Percentiles rank a stretch among this genome's conserved stretches.
phyloP scores from a whole-genome alignment of 1,140 invertebrate genomes.

The Panulirus ornatus region DNA sequence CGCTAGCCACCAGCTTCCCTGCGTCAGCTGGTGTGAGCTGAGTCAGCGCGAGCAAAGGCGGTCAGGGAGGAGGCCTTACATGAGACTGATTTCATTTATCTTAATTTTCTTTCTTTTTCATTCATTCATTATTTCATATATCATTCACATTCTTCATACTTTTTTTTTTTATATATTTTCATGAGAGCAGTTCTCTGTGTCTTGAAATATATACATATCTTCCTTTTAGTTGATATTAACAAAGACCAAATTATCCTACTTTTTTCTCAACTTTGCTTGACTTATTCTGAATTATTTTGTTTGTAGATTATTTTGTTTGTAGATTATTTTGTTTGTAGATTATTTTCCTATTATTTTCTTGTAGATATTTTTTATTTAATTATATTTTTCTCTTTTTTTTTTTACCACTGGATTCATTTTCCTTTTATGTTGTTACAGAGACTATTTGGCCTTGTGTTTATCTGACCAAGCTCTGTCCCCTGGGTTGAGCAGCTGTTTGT shows the following conservation, averaged over 20 bases:
- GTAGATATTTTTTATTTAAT: not conserved
- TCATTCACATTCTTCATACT: too few relatives aligned
- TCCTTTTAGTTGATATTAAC: too few relatives aligned
- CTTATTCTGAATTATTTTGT: too few relatives aligned
- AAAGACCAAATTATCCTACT: too few relatives aligned
- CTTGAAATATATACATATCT: too few relatives aligned
- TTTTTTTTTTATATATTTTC: not conserved
- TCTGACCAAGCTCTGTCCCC: constrained; percentile 17
- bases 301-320: too few relatives aligned
- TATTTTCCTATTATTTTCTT: not conserved
- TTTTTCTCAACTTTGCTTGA: too few relatives aligned
- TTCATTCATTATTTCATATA: not conserved
- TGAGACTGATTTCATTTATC: not conserved
- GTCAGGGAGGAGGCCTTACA: too few relatives aligned
- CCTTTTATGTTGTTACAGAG: not conserved
- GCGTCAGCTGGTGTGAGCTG: too few relatives aligned
- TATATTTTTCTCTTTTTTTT: not conserved
- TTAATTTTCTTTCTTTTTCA: not conserved
- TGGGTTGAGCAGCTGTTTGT: constrained; percentile 7
- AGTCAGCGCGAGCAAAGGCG: too few relatives aligned
- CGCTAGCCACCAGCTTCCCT: too few relatives aligned
- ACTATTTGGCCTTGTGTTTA: not conserved
- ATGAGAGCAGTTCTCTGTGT: not conserved
- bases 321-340: too few relatives aligned
- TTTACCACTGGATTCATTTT: not conserved